Base-by-base conservation (phyloP, 1,140 invertebrate species). In the Limonius californicus region DNA sequence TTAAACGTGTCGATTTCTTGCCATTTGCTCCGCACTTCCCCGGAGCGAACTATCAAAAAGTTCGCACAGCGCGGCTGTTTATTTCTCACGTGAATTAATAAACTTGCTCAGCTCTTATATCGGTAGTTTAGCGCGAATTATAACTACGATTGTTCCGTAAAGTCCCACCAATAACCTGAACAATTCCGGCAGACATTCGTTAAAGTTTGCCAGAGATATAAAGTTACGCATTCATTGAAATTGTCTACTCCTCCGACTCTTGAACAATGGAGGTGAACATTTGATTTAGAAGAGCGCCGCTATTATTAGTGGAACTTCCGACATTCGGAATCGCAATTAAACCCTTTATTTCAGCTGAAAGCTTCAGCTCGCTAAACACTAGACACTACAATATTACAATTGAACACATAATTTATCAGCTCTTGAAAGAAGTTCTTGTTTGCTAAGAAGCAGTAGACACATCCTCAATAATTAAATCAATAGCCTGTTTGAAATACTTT, bases 201-300 rank as follows among this genome's bases (percentile, higher is more conserved):
- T 50, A 50, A 50, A 50, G 45, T 50, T 50, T 50, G 15, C 20
- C 45, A 50, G 16, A 50, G 45, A 50, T 50, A 50, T 50, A 50
- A 50, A 50, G 45, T 50, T 50, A 50, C 45, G 45, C 45, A 50
- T 50, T 50, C 45, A 50, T 50, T 50, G 45, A 50, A 50, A 50
- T 50, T 50, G 45, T 50, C 45, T 50, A 50, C 45, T 19, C 12
- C 45, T 50, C 20, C 45, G 15, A 18, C 45, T 50, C 16, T 9
- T 21, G 45, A 50, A 50, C 16, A 50, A 50, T 50, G n/a, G 45
- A 21, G 45, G 45, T 50, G 45, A 50, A 21, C 20, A 50, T 50
- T 50, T 50, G 45, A 50, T 50, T 50, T 50, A 50, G 45, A 50
- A 16, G n/a, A 21, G 42, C 42, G 42, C 6, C 42, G 14, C 45